Evolutionary conservation across 2,797 vertebrate species (phyloP).

Genomic region (Pseudomugil gertrudae): DNA sequence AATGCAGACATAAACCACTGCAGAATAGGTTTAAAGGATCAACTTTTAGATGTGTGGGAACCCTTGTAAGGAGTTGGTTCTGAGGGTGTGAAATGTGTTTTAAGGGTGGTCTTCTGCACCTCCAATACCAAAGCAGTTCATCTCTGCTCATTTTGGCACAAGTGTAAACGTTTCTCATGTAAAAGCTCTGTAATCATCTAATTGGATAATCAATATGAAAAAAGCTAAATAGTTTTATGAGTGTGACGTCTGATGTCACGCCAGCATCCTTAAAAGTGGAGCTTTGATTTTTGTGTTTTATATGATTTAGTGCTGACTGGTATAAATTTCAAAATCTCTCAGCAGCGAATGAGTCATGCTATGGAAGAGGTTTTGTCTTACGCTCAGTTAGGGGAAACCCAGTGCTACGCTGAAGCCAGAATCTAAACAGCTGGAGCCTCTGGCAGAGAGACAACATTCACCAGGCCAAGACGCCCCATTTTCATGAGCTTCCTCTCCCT

Average conservation of each 20-base stretch:
- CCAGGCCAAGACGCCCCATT: conserved; percentile 56
- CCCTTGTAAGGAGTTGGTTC: conserved; percentile 26
- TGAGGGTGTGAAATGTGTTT: conserved; percentile 27
- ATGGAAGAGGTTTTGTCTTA: conserved; percentile 50
- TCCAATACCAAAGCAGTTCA: conserved; percentile 29
- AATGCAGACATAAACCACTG: conserved; percentile 7
- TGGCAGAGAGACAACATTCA: conserved; percentile 54
- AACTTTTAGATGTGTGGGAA: conserved; percentile 18
- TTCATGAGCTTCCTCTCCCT: conserved; percentile 44
- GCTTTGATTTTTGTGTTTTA: conserved; percentile 32
- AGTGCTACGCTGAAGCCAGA: conserved; percentile 43
- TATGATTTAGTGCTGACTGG: conserved; percentile 65
- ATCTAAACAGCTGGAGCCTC: conserved; percentile 75
- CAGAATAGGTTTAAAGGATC: conserved; percentile 33
- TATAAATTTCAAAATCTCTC: conserved; percentile 51
- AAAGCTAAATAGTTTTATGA: conserved; percentile 21
- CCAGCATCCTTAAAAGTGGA: conserved; percentile 43
- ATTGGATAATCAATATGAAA: conserved; percentile 30
- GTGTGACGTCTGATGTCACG: conserved; percentile 10
- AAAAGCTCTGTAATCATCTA: conserved; percentile 7
- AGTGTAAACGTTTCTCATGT: too few species aligned
- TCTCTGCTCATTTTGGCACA: conserved; percentile 40
- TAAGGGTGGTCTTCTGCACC: conserved; percentile 36
- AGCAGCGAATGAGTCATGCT: conserved; percentile 58
- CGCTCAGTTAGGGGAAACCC: conserved; percentile 70